Evolutionary conservation across 2,113 vertebrate species (phyloP).

Genomic region (Entosphenus tridentatus): DNA sequence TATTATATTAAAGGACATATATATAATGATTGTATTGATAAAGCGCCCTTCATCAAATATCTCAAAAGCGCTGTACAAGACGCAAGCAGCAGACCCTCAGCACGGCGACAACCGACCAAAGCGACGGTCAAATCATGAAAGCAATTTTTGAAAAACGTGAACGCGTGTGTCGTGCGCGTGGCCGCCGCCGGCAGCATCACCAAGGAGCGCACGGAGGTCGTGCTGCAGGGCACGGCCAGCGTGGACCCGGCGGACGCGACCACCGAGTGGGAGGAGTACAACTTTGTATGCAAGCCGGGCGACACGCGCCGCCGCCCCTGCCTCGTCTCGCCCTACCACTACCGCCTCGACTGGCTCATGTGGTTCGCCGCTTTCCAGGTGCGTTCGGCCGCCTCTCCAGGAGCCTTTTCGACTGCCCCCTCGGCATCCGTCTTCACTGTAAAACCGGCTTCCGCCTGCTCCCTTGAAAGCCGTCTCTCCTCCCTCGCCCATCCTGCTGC

Average conservation of each 20-base stretch:
- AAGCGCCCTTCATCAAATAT: too few relatives aligned
- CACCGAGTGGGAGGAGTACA: slow-evolving; percentile 63
- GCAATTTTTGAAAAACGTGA: too few relatives aligned
- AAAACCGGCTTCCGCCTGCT: slow-evolving; percentile 14
- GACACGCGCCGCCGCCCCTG: slow-evolving; percentile 36
- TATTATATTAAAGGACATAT: too few relatives aligned
- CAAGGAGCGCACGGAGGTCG: slow-evolving; percentile 67
- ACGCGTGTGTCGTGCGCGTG: too few relatives aligned
- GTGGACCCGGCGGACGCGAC: slow-evolving; percentile 31
- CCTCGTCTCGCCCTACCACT: slow-evolving; percentile 62
- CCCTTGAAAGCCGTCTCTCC: too few relatives aligned
- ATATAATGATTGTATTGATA: too few relatives aligned
- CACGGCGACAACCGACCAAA: too few relatives aligned
- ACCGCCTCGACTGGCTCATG: slow-evolving; percentile 95
- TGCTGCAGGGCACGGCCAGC: slow-evolving; percentile 62
- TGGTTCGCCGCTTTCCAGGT: slow-evolving; percentile 94
- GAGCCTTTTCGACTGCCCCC: slow-evolving; percentile 8
- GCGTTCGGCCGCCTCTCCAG: not conserved
- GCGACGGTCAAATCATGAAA: too few relatives aligned
- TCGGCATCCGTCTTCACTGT: slow-evolving; percentile 11
- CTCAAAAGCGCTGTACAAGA: too few relatives aligned
- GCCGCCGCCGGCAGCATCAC: slow-evolving; percentile 33
- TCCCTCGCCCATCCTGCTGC: too few relatives aligned
- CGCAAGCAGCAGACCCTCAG: too few relatives aligned
- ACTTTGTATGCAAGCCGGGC: slow-evolving; percentile 79